Evolutionary conservation across 1,140 invertebrate species (phyloP).

Genomic region (Lordiphosa stackelbergi): DNA sequence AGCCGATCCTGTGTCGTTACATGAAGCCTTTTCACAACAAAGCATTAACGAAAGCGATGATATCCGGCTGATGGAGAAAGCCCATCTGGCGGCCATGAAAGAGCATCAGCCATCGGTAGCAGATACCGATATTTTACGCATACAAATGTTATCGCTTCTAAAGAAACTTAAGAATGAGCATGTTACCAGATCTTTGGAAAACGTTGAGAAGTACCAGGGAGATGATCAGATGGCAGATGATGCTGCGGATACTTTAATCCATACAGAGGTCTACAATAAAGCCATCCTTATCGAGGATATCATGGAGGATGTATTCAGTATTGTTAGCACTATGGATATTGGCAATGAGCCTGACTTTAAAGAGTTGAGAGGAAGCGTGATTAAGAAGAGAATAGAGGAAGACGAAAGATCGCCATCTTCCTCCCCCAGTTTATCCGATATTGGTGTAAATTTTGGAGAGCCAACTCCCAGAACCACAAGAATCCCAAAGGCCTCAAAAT

Average conservation of each 20-base stretch:
- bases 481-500: background rate
- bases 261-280: background rate
- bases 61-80: slow-evolving; percentile 11
- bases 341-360: slow-evolving; percentile 1
- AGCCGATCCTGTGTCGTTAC: slow-evolving; percentile 13
- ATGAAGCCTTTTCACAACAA: background rate
- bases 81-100: background rate
- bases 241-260: background rate
- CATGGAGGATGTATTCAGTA: slow-evolving; percentile 8
- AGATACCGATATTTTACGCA: slow-evolving; percentile 3
- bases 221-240: background rate
- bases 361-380: background rate
- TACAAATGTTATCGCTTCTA: slow-evolving; percentile 18
- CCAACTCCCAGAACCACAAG: background rate
- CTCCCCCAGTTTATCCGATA: background rate
- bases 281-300: background rate
- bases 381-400: background rate
- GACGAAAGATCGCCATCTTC: background rate
- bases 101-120: background rate
- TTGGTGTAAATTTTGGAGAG: slow-evolving; percentile 18
- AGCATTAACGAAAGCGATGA: background rate
- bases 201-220: background rate
- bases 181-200: slow-evolving; percentile 24
- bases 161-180: slow-evolving; percentile 32
- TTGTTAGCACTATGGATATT: slow-evolving; percentile 21